Conservation (phyloP, 1,140 invertebrate species). For the Pseudomyrmex pallidus region DNA sequence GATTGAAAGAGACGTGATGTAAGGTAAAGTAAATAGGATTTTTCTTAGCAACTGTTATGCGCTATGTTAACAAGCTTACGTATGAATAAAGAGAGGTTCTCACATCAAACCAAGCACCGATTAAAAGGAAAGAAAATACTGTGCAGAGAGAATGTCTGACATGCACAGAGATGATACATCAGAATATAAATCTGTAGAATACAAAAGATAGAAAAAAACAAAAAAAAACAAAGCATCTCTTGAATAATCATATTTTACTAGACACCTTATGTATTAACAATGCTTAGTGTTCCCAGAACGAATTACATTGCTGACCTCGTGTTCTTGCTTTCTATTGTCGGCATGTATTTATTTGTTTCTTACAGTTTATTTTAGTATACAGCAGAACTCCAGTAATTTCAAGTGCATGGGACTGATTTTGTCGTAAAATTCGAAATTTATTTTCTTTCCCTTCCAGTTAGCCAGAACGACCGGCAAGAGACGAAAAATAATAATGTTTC, state of each 20-base stretch:
- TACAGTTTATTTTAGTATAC: no score
- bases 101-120: not conserved
- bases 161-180: not conserved
- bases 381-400: no score
- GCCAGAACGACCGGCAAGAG: no score
- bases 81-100: slow-evolving; percentile 61
- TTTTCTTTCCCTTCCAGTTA: no score
- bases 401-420: no score
- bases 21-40: slow-evolving; percentile 62
- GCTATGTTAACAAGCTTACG: slow-evolving; percentile 64
- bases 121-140: not conserved
- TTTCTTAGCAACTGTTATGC: slow-evolving; percentile 26
- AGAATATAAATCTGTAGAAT: not conserved
- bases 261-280: not conserved
- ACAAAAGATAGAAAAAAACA: not conserved
- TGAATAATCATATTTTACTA: not conserved
- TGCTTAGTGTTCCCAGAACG: not conserved
- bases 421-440: no score
- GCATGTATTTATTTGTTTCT: not conserved
- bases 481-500: no score
- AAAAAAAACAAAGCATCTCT: not conserved
- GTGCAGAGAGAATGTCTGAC: no score
- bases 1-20: slow-evolving; percentile 32
- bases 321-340: not conserved
- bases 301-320: not conserved